phyloP scores from a whole-genome alignment of 2,888 invertebrate species.

The Drosophila stalkeri region DNA sequence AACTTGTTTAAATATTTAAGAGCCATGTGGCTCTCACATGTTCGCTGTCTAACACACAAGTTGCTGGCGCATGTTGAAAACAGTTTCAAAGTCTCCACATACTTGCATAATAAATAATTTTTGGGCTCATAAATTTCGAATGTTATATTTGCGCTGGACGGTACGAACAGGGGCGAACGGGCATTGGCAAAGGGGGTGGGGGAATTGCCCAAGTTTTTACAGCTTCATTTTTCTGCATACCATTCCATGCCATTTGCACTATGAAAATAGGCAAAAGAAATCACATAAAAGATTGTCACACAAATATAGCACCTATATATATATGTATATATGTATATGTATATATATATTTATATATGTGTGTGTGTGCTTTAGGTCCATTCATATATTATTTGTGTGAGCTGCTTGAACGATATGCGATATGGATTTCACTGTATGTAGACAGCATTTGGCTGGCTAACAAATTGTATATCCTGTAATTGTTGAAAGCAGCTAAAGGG shows the following conservation, averaged over 20 bases:
- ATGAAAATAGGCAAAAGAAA: constrained; percentile 61
- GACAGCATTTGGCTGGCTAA: constrained; percentile 51
- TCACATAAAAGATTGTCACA: constrained; percentile 73
- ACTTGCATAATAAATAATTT: constrained; percentile 75
- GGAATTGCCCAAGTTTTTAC: constrained; percentile 58
- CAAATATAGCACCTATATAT: constrained; percentile 14
- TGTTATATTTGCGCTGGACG: constrained; percentile 39
- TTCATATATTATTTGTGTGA: constrained; percentile 57
- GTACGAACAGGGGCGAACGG: background rate
- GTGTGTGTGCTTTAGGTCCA: constrained; percentile 21
- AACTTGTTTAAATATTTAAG: constrained; percentile 29
- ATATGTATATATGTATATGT: background rate
- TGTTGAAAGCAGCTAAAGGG: background rate
- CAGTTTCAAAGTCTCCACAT: constrained; percentile 52
- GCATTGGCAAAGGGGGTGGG: background rate
- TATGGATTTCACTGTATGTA: constrained; percentile 56
- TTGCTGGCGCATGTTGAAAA: constrained; percentile 35
- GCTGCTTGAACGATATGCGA: constrained; percentile 41
- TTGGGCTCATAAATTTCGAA: constrained; percentile 77
- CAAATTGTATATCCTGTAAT: constrained; percentile 30
- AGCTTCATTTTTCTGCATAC: constrained; percentile 53
- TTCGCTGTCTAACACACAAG: constrained; percentile 24
- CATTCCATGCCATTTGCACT: constrained; percentile 58
- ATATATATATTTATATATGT: background rate
- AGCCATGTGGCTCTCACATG: constrained; percentile 15